Conservation (phyloP, 2,113 vertebrate genomes). For the Scopus umbretta region DNA sequence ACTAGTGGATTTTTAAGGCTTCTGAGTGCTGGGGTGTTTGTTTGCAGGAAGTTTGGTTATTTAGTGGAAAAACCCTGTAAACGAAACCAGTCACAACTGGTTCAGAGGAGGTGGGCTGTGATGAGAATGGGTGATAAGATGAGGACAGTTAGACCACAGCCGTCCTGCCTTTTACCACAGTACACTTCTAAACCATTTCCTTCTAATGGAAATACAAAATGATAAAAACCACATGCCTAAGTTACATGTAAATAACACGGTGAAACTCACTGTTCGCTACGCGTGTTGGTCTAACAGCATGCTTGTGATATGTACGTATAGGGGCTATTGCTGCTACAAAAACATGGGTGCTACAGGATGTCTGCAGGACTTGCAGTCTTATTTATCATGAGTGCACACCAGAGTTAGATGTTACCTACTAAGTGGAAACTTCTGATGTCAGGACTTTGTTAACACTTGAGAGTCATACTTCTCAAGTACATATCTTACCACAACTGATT, state of each 20-base stretch:
- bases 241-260: background rate
- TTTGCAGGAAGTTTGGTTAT: background rate
- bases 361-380: background rate
- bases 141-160: constrained; percentile 69
- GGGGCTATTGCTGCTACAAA: background rate
- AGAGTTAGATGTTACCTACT: background rate
- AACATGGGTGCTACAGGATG: background rate
- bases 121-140: background rate
- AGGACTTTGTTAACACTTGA: background rate
- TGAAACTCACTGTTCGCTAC: background rate
- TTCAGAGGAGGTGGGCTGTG: background rate
- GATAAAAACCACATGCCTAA: background rate
- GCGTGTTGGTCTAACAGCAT: background rate
- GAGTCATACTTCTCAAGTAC: background rate
- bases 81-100: constrained; percentile 5
- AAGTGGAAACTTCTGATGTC: background rate
- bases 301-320: fast-evolving
- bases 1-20: background rate
- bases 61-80: constrained; percentile 50
- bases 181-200: background rate
- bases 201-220: background rate
- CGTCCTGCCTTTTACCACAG: background rate
- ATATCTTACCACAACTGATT: background rate
- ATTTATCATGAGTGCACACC: background rate
- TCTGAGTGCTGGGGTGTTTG: background rate